phyloP scores from a whole-genome alignment of 2,113 vertebrate genomes.

The Austrofundulus limnaeus region DNA sequence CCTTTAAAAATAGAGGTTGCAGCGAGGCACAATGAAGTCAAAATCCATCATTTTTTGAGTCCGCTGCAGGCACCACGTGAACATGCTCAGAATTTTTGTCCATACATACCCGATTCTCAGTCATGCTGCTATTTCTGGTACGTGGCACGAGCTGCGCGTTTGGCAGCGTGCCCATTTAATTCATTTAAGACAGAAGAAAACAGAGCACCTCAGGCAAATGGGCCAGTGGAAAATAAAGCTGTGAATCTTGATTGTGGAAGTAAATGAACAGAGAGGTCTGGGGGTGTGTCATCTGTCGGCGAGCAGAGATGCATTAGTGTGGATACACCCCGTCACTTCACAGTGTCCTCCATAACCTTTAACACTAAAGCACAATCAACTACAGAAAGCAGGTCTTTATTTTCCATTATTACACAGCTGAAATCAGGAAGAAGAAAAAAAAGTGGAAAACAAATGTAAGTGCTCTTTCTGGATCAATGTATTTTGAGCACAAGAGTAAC shows the following conservation, averaged over 20 bases:
- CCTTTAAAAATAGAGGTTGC: constrained; percentile 50
- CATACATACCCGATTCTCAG: constrained; percentile 21
- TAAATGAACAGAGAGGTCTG: constrained; percentile 67
- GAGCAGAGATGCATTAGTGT: constrained; percentile 55
- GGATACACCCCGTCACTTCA: constrained; percentile 46
- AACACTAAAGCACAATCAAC: constrained; percentile 12
- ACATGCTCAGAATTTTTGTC: constrained; percentile 25
- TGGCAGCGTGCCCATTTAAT: constrained; percentile 75
- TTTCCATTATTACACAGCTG: not conserved
- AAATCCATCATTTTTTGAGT: constrained; percentile 36
- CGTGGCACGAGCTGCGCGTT: constrained; percentile 30
- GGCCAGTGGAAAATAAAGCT: constrained; percentile 58
- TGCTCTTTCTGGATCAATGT: constrained; percentile 10
- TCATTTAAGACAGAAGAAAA: constrained; percentile 72
- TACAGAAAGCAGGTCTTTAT: not conserved
- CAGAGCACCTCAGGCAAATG: constrained; percentile 63
- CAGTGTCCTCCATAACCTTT: constrained; percentile 44
- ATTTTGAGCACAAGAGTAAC: constrained; percentile 20
- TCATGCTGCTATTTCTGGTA: constrained; percentile 32
- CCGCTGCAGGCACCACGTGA: constrained; percentile 22
- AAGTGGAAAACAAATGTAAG: constrained; percentile 5
- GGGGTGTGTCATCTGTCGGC: constrained; percentile 70
- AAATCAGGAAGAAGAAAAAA: not conserved
- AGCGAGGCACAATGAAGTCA: constrained; percentile 13
- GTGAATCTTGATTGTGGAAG: constrained; percentile 73